phyloP scores from a whole-genome alignment of 2,113 vertebrate species.

The Pogonocichla stellata region DNA sequence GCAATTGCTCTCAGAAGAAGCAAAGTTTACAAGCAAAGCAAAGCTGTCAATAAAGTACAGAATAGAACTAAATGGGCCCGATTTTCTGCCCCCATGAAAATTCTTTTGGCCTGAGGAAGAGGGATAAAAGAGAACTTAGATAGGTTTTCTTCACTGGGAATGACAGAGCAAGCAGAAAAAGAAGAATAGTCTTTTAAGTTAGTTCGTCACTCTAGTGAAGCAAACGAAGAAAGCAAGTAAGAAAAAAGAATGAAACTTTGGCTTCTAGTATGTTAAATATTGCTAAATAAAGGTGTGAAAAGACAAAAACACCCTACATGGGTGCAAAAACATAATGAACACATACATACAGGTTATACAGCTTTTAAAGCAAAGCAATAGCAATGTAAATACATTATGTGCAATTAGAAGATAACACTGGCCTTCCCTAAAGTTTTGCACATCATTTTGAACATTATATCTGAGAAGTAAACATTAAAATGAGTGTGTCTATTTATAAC shows the following conservation, averaged over 20 bases:
- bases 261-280: neutral
- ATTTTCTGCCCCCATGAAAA: neutral
- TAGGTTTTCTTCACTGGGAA: neutral
- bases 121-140: neutral
- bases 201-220: neutral
- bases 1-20: neutral
- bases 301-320: neutral
- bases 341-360: rapidly evolving
- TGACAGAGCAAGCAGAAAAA: neutral
- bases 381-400: neutral
- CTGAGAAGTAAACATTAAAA: neutral
- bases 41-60: neutral
- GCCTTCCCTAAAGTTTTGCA: neutral
- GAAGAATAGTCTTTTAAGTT: neutral
- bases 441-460: neutral
- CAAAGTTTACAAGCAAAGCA: neutral
- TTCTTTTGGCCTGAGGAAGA: neutral
- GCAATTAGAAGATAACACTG: neutral
- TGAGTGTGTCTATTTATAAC: neutral
- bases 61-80: neutral
- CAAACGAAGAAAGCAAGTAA: neutral
- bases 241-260: neutral
- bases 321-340: neutral
- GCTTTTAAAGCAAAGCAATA: neutral
- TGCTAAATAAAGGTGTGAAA: neutral